Evolutionary conservation across 2,113 vertebrate genomes (phyloP), one percentile per base, ranked within the genome.

Genomic region (Caracal caracal): DNA sequence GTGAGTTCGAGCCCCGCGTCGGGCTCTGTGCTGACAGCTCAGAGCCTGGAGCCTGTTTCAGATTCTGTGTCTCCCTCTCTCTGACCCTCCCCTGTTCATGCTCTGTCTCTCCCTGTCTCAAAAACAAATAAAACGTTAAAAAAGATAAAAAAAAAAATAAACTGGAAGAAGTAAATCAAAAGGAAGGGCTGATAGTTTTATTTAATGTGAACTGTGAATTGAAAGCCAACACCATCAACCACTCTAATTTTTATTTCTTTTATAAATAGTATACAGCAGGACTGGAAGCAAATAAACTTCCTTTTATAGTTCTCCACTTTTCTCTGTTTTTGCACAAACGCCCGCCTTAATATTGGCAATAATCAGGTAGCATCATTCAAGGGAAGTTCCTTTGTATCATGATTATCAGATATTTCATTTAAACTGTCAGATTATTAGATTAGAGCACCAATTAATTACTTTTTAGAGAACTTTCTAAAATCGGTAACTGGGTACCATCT

Each of bases 261-360:
- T 68, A 93, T 98, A 97, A 98, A 97, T 98, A 97, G 98, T 98
- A 96, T 94, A 87, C 33, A 82, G 28, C 66, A 92, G 47, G 30
- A n/a, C 68, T 51, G 70, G 78, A 96, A 98, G 86, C 84, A 95
- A 97, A 93, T 95, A 94, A 94, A 83, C 88, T 98, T 92, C 84
- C 93, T 95, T 97, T 95, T 75, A 80, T 16, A 35, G 22, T 61
- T n/a, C 10, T 37, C 10, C 6, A 11, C 5, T 17, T 71, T 65
- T 47, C 9, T 95, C 93, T 96, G 89, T 96, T 97, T 97, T 97
- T 93, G 76, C 79, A 88, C 84, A 93, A 88, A 49, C 66, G n/a
- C 5, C 56, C 88, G n/a, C 95, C 65, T 75, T 61, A 63, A 53
- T 95, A 9, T 59, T 47, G 82, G 78, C 30, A 66, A 22, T 86